Evolutionary conservation across 1,140 invertebrate species (phyloP).

Genomic region (Cryptotermes secundus): DNA sequence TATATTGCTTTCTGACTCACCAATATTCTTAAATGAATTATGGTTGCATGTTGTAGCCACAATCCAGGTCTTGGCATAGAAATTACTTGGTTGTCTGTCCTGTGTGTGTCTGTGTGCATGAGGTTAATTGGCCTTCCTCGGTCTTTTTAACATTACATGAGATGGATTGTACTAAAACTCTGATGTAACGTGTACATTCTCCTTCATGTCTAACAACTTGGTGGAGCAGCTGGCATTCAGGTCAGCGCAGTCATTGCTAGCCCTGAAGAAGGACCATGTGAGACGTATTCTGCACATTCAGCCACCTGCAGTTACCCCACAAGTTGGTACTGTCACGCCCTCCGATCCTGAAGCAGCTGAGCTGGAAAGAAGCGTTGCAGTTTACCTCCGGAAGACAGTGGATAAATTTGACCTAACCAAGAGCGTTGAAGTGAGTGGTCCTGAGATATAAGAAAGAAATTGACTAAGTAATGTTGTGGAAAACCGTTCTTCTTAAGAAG

Average conservation of each 20-base stretch:
- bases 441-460: background rate
- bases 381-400: conserved; percentile 54
- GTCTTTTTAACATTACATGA: background rate
- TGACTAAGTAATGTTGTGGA: too few relatives aligned
- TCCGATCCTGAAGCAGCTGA: conserved; percentile 44
- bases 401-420: conserved; percentile 58
- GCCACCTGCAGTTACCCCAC: conserved; percentile 36
- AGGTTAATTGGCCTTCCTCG: background rate
- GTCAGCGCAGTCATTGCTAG: conserved; percentile 53
- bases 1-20: too few relatives aligned
- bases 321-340: conserved; percentile 35
- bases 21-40: too few relatives aligned
- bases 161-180: background rate
- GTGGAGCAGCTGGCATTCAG: conserved; percentile 58
- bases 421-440: conserved; percentile 54
- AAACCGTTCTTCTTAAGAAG: too few relatives aligned
- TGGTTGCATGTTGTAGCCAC: background rate
- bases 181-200: background rate
- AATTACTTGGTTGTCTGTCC: background rate
- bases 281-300: conserved; percentile 55
- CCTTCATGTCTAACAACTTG: conserved; percentile 11
- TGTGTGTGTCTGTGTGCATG: background rate
- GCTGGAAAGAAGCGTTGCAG: conserved; percentile 52
- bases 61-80: background rate
- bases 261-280: conserved; percentile 54